A percentile compares a stretch with the other conserved stretches of the same genome.
These are phyloP conservation scores for Escarpia spicata DNA, from an alignment of 2,888 invertebrate species.

Conservation along the genomic window DNA sequence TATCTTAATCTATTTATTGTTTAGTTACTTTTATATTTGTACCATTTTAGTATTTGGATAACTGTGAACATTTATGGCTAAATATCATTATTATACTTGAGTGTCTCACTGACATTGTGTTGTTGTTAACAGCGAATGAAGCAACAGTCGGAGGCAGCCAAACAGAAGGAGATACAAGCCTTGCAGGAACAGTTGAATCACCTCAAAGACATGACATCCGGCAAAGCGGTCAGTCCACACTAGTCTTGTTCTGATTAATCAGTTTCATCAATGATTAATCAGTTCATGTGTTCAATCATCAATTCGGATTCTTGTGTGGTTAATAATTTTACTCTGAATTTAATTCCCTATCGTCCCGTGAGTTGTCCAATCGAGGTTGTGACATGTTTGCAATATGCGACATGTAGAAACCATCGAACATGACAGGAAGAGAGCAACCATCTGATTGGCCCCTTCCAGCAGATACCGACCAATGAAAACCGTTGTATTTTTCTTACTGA, in stretches of 20 bases:
- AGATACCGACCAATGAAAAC: too few species aligned
- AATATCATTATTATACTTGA: too few species aligned
- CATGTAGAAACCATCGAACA: too few species aligned
- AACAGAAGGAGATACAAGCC: constrained; percentile 61
- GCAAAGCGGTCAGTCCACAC: constrained; percentile 46
- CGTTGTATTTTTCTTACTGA: too few species aligned
- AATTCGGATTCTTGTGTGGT: background rate
- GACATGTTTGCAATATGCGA: too few species aligned
- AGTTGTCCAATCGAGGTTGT: too few species aligned
- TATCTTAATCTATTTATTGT: background rate
- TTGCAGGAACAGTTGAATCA: constrained; percentile 60
- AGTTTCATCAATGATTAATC: too few species aligned
- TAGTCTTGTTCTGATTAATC: background rate
- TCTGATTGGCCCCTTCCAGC: too few species aligned
- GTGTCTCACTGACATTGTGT: background rate
- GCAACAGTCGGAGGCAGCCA: constrained; percentile 55
- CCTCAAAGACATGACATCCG: constrained; percentile 57
- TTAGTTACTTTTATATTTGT: background rate
- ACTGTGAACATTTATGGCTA: too few species aligned
- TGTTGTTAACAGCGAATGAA: background rate
- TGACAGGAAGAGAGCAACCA: too few species aligned
- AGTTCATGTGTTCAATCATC: background rate
- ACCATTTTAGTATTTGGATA: background rate
- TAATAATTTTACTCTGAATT: too few species aligned
- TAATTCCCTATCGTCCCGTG: too few species aligned